phyloP scores from a whole-genome alignment of 2,888 invertebrate species.

The Polietes domitor region DNA sequence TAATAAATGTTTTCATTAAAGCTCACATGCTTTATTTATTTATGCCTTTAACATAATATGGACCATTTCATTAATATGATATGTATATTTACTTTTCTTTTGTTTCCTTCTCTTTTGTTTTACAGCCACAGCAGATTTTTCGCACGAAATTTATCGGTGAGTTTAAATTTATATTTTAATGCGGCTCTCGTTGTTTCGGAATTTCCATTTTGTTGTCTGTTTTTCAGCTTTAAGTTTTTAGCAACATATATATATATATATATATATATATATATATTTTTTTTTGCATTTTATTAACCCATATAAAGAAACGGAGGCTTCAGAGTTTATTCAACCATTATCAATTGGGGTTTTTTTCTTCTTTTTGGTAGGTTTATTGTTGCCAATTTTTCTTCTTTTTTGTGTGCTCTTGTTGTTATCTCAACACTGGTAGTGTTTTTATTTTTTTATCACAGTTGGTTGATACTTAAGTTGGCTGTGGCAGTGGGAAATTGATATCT shows the following conservation, averaged over 20 bases:
- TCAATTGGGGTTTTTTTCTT: not conserved
- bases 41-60: not conserved
- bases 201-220: not conserved
- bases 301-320: not conserved
- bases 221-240: not conserved
- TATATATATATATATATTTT: no score
- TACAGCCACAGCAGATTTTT: not conserved
- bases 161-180: not conserved
- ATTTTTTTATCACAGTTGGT: not conserved
- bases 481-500: not conserved
- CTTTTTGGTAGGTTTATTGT: not conserved
- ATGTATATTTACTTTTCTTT: not conserved
- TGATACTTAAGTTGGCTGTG: not conserved
- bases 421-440: not conserved
- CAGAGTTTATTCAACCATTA: constrained; percentile 10
- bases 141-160: not conserved
- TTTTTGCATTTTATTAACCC: constrained; percentile 18
- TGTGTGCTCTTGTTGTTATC: not conserved
- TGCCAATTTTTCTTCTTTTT: not conserved
- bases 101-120: not conserved
- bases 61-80: not conserved
- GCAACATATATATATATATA: no score
- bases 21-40: constrained; percentile 9
- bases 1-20: constrained; percentile 29
- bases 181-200: not conserved